Base-by-base conservation (phyloP, 2,113 vertebrate genomes). In the Prinia subflava region DNA sequence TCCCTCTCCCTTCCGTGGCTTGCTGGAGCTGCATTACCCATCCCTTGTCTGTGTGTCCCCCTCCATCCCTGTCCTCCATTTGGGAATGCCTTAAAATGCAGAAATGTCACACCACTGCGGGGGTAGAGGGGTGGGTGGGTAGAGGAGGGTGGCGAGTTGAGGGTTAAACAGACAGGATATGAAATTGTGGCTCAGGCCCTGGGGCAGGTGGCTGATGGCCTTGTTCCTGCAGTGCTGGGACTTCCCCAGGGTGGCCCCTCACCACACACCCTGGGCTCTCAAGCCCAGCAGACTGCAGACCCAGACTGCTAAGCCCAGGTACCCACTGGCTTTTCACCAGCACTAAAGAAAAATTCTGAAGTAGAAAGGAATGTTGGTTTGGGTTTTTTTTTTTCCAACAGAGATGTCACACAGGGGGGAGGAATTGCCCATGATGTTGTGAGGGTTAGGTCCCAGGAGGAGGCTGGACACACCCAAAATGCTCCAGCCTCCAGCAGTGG, bases 111-210 rank as follows among this genome's bases (percentile, higher is more conserved):
- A 30, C 15, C 6, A 25, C 0, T 15, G 33, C 0, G 8, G 13
- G 15, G 20, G 20, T 20, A 14, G 25, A 9, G 7, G 6, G 10
- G 4, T 1, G 3, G 9, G 5, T 49, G n/a, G 27, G 30, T 25
- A 63, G 15, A 8, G 25, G 8, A 13, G 11, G 3, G 10, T 37
- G 27, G 6, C 27, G 73, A 47, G 42, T 75, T 8, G 33, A 64
- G 7, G 21, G 18, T 76, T 87, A 52, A 82, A 68, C 74, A 68
- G 46, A 22, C 16, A 55, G 57, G 30, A 27, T 82, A 14, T 63
- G 33, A 59, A 79, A 68, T 18, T 24, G 57, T 13, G 50, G 41
- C 59, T 65, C 49, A 63, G 64, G 56, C 24, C 14, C 28, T 37
- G 65, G 41, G 57, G 39, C 63, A 89, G 47, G 64, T 24, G 47